Conservation (phyloP, 35 echinoderm and acorn worm species). For the Chiridota heheva region DNA sequence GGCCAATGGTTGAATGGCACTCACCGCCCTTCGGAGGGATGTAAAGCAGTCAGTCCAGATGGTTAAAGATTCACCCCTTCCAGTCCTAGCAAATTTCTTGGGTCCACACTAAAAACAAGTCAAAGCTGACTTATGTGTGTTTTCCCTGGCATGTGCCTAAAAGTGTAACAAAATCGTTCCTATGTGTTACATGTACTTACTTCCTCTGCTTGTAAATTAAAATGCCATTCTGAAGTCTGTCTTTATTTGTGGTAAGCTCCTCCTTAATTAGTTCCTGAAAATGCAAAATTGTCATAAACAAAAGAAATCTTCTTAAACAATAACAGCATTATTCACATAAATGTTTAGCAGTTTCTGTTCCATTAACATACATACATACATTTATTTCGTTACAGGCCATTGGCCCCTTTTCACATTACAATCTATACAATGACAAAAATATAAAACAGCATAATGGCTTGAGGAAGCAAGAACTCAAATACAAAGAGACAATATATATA, state of each 20-base stretch:
- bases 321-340: background rate
- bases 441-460: no score
- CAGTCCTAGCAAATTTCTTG: background rate
- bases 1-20: no score
- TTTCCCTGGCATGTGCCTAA: background rate
- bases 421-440: background rate
- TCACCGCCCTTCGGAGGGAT: no score
- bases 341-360: background rate
- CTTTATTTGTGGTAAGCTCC: slow-evolving; percentile 43
- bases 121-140: background rate
- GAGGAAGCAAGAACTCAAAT: no score
- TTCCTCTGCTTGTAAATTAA: slow-evolving; percentile 23
- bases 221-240: slow-evolving; percentile 26
- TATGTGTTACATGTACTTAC: background rate
- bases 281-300: no score
- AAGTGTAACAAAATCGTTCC: background rate
- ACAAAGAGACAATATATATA: no score
- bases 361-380: background rate
- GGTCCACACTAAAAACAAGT: background rate
- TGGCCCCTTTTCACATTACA: no score
- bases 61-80: background rate
- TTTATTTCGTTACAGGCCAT: background rate
- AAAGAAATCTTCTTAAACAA: no score
- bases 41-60: background rate
- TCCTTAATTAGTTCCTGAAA: slow-evolving; percentile 47